A percentile compares a stretch with the other conserved stretches of the same genome.
phyloP scores from a whole-genome alignment of 2,888 invertebrate genomes.

The Orchesellides sinensis region DNA sequence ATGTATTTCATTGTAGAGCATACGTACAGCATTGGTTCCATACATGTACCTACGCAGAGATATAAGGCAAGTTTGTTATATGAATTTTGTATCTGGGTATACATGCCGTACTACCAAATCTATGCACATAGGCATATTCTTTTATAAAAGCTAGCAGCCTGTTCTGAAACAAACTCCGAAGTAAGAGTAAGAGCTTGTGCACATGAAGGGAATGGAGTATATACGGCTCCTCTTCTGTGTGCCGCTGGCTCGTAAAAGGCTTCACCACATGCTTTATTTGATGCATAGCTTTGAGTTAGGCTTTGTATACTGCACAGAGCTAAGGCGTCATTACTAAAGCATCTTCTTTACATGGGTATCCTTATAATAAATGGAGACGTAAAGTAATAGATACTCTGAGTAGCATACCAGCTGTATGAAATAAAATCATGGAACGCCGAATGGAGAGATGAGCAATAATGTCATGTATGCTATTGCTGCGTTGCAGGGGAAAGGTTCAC shows the following conservation, averaged over 20 bases:
- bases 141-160: conserved; percentile 18
- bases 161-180: not conserved
- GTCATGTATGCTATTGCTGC: conserved; percentile 10
- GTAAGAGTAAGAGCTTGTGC: not conserved
- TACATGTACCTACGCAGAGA: not conserved
- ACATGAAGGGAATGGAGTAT: conserved; percentile 5
- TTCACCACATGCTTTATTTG: conserved; percentile 55
- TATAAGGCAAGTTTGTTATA: not conserved
- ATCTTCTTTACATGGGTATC: not conserved
- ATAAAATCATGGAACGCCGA: conserved; percentile 30
- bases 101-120: not conserved
- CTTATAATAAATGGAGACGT: too few relatives aligned
- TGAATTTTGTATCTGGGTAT: not conserved
- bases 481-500: too few relatives aligned
- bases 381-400: too few relatives aligned
- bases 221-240: conserved; percentile 6
- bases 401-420: conserved; percentile 49
- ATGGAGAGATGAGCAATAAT: conserved; percentile 33
- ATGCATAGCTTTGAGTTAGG: conserved; percentile 18
- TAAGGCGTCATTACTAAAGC: conserved; percentile 5
- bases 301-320: not conserved
- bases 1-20: conserved; percentile 6
- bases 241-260: conserved; percentile 49
- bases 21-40: not conserved
- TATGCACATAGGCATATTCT: not conserved